Evolutionary conservation across 2,797 vertebrate genomes (phyloP).

Genomic region (Astyanax mexicanus): DNA sequence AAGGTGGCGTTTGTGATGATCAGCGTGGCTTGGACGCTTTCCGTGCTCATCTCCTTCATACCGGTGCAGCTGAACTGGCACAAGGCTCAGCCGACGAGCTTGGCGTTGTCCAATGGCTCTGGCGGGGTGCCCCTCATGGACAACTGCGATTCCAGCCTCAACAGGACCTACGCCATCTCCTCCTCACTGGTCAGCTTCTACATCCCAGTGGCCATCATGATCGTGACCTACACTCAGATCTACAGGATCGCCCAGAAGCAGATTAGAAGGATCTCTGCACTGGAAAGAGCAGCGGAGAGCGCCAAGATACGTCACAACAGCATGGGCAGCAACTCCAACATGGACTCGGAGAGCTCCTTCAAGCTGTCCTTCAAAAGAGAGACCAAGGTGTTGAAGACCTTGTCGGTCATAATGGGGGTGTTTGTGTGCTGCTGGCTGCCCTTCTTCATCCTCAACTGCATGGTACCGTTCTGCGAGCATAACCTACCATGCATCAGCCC

Average conservation of each 20-base stretch:
- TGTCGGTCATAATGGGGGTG: constrained; percentile 98
- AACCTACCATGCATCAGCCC: constrained; percentile 90
- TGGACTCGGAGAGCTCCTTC: constrained; percentile 93
- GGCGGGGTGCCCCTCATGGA: constrained; percentile 69
- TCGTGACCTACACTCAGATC: constrained; percentile 97
- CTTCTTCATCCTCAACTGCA: constrained; percentile 97
- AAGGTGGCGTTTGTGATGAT: constrained; percentile 95
- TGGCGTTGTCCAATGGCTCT: constrained; percentile 79
- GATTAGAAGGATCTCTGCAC: constrained; percentile 92
- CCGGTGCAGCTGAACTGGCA: constrained; percentile 99
- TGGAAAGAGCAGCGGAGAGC: constrained; percentile 94
- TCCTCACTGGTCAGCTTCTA: constrained; percentile 98
- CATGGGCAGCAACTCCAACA: constrained; percentile 83
- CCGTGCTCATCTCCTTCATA: constrained; percentile 96
- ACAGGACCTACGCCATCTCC: constrained; percentile 98
- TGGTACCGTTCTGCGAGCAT: constrained; percentile 95
- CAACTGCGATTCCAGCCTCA: constrained; percentile 96
- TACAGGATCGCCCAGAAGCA: constrained; percentile 97
- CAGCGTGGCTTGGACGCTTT: constrained; percentile 93
- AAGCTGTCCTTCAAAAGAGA: constrained; percentile 97
- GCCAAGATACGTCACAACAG: constrained; percentile 94
- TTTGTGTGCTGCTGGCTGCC: constrained; percentile 99
- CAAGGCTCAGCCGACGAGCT: constrained; percentile 82
- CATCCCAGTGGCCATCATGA: constrained; percentile 97
- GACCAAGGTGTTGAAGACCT: constrained; percentile 96